Evolutionary conservation across 2,113 vertebrate genomes (phyloP), one percentile per base, ranked within the genome.

Genomic region (Centropristis striata): DNA sequence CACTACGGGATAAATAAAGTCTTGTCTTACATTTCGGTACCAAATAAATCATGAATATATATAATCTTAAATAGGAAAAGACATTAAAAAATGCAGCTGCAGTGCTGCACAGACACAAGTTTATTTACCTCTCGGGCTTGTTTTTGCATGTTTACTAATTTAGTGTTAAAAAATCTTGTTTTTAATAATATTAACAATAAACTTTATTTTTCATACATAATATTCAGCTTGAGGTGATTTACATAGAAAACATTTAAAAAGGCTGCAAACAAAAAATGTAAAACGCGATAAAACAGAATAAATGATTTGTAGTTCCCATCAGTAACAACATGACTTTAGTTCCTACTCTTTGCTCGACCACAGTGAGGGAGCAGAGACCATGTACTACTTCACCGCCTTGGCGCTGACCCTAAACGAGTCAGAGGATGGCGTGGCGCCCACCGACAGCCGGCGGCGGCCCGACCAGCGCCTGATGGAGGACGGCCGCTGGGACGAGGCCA

Each of bases 391-490:
- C 86, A 98, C 98, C 1, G 92, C 95, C 27, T 90, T 99, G 75
- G 98, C 98, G 0, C 91, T 99, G 47, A 98, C 97, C 0, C 95
- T 99, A 25, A 99, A 99, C 0, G 98, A 98, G 25, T 81, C 55
- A 0, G 98, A 99, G 79, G 93, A 89, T 0, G 95, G 96, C 0
- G 92, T 97, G 0, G 97, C 97, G 0, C 98, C 97, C 61, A 98
- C 97, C 0, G 98, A 99, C 91, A 99, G 98, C 94, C 94, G 98
- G 13, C 86, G 94, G 10, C 94, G 98, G 21, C 98, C 98, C 0
- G 98, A 99, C 92, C 98, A 99, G 92, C 95, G 97, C 11, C 92
- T 99, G 5, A 99, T 99, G 98, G 98, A 99, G 81, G 96, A 96
- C 0, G 98, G 98, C 0, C 94, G 97, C 80, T 99, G 98, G 98